Evolutionary conservation across 2,888 invertebrate genomes (phyloP).

Genomic region (Trachelus troglodyta): DNA sequence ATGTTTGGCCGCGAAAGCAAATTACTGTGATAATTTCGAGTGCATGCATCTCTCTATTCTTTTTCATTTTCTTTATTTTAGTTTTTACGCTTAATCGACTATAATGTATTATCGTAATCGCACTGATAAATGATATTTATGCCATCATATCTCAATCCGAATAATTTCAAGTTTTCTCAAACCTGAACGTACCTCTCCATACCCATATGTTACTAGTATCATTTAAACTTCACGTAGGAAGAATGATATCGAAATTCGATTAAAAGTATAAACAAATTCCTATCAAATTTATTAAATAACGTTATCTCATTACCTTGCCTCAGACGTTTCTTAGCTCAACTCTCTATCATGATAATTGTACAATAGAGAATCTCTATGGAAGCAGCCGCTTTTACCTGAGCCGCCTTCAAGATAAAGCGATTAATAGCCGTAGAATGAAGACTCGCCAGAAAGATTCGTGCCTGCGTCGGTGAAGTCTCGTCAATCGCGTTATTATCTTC

Average conservation of each 20-base stretch:
- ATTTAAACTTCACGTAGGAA: not conserved
- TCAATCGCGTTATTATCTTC: not conserved
- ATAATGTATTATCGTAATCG: not conserved
- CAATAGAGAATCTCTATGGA: too few species aligned
- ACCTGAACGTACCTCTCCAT: too few species aligned
- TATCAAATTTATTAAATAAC: not conserved
- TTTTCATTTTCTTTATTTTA: not conserved
- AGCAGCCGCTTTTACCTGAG: too few species aligned
- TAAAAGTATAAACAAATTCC: not conserved
- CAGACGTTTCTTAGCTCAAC: not conserved
- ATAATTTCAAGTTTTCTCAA: not conserved
- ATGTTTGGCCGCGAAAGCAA: constrained; percentile 36
- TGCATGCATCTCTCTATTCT: not conserved
- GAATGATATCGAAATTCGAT: too few species aligned
- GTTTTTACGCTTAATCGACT: not conserved
- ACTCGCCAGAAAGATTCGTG: not conserved
- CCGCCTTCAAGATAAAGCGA: not conserved
- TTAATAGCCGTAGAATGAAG: not conserved
- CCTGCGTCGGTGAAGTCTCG: not conserved
- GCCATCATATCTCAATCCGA: not conserved
- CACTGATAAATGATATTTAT: not conserved
- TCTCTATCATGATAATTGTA: not conserved
- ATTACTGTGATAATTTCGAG: constrained; percentile 8
- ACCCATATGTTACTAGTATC: not conserved
- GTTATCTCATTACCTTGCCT: not conserved